Base-by-base conservation (phyloP, 1,140 invertebrate genomes). In the Drosophila santomea region DNA sequence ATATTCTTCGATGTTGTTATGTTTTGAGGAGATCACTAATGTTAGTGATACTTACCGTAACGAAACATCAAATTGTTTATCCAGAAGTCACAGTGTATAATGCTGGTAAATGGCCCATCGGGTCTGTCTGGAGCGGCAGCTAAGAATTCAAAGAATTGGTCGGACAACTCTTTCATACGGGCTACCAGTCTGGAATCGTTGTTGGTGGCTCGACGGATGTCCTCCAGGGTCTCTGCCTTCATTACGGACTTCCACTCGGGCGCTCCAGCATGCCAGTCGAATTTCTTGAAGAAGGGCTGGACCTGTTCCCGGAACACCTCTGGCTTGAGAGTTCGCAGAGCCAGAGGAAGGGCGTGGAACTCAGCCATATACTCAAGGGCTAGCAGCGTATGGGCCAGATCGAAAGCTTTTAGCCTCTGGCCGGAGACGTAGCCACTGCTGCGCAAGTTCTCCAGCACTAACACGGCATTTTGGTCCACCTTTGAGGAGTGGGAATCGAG, bases 51-150 rank as follows among this genome's bases (percentile, higher is more conserved):
- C 78, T 63, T 62, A 68, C 93, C 78, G 60, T 93, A 93, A 55
- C 85, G 73, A 11, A 93, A 80, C 85, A 96, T 92, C 0, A 95
- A 93, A 64, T 96, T 96, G 74, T 95, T 95, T 4, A 93, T 90
- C 95, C 95, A 95, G 55, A 94, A 94, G 82, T 95, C 95, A 0
- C 93, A 92, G 61, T 95, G 95, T 0, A 93, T 84, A 4, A 95
- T 93, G 0, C 93, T 94, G 0, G 93, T 92, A 89, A 94, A 95
- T 0, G 93, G 39, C 20, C 77, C 50, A 39, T 71, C 36, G 39
- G 74, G 51, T 50, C 14, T 50, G 10, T 72, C 75, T 4, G 79
- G 62, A 1, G 74, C 61, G 0, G 67, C 25, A 32, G 79, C 52
- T 17, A 78, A 32, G 28, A 86, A 88, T 14, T 57, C 48, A 44